Evolutionary conservation across 2,797 vertebrate species (phyloP).

Genomic region (Pseudochromis fuscus): DNA sequence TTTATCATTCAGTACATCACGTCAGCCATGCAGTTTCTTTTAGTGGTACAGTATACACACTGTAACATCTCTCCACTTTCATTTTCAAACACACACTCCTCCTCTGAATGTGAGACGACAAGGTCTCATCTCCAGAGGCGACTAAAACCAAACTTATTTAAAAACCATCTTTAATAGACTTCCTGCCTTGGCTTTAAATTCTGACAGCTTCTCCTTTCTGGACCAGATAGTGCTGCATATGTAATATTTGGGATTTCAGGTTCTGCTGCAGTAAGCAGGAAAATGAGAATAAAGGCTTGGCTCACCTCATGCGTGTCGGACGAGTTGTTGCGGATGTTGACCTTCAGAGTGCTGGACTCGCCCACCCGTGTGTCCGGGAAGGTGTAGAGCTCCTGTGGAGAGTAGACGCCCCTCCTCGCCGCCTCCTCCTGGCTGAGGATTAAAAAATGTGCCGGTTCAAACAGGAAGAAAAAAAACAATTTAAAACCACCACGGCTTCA

Average conservation of each 20-base stretch:
- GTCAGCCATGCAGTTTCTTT: constrained; percentile 61
- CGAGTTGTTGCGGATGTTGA: constrained; percentile 94
- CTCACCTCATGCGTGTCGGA: constrained; percentile 87
- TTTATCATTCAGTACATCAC: constrained; percentile 24
- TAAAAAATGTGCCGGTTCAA: constrained; percentile 21
- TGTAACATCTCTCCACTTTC: neutral
- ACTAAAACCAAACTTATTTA: neutral
- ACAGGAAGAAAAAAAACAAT: neutral
- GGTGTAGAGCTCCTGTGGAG: constrained; percentile 88
- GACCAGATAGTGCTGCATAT: constrained; percentile 17
- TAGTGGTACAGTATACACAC: neutral
- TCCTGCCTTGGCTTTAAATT: neutral
- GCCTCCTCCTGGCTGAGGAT: constrained; percentile 82
- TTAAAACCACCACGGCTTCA: no score
- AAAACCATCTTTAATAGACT: constrained; percentile 1
- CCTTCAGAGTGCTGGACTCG: constrained; percentile 89
- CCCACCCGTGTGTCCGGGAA: constrained; percentile 89
- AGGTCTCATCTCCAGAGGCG: constrained; percentile 5
- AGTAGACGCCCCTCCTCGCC: constrained; percentile 85
- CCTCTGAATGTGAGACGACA: neutral
- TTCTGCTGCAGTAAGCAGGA: constrained; percentile 30
- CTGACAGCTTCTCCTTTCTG: constrained; percentile 1
- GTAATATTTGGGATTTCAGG: constrained; percentile 12
- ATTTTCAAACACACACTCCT: constrained; percentile 3
- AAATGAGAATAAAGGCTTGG: constrained; percentile 5